Percentiles rank a stretch among this genome's conserved stretches.
Evolutionary conservation across 2,797 vertebrate species (phyloP).

Genomic region (Galaxias olidus): DNA sequence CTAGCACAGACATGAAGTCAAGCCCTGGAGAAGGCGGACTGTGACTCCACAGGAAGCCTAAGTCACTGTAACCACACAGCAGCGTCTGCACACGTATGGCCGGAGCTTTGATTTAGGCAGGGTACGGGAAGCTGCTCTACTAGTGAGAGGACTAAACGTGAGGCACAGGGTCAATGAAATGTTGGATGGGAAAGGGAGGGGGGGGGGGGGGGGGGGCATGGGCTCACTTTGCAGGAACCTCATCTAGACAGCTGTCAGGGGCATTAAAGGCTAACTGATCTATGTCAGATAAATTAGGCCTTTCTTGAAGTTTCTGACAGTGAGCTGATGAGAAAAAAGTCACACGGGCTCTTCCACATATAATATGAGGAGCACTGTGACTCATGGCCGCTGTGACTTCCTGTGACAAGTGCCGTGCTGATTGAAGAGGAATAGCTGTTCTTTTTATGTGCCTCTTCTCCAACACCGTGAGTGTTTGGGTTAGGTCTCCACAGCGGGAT

Average conservation of each 20-base stretch:
- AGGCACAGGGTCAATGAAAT: conserved; percentile 54
- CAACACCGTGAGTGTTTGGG: conserved; percentile 16
- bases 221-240: conserved; percentile 57
- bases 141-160: conserved; percentile 37
- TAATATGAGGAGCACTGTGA: conserved; percentile 55
- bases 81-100: conserved; percentile 23
- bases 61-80: conserved; percentile 40
- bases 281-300: conserved; percentile 68
- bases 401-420: conserved; percentile 27
- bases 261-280: conserved; percentile 63
- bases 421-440: conserved; percentile 27
- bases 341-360: conserved; percentile 45
- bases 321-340: conserved; percentile 56
- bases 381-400: conserved; percentile 31
- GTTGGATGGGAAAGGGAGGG: conserved; percentile 23
- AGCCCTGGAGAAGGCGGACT: not conserved
- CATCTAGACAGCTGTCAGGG: conserved; percentile 66
- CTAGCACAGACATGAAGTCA: too few species aligned
- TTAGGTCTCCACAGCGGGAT: conserved; percentile 1
- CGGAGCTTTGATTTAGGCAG: conserved; percentile 37
- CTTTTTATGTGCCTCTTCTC: conserved; percentile 16
- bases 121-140: conserved; percentile 52
- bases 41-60: conserved; percentile 20
- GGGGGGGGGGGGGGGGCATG: conserved; percentile 23
- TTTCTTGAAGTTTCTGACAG: conserved; percentile 59